These are phyloP conservation scores for Neodiprion lecontei DNA, from an alignment of 1,140 invertebrate species.

Conservation along the genomic window DNA sequence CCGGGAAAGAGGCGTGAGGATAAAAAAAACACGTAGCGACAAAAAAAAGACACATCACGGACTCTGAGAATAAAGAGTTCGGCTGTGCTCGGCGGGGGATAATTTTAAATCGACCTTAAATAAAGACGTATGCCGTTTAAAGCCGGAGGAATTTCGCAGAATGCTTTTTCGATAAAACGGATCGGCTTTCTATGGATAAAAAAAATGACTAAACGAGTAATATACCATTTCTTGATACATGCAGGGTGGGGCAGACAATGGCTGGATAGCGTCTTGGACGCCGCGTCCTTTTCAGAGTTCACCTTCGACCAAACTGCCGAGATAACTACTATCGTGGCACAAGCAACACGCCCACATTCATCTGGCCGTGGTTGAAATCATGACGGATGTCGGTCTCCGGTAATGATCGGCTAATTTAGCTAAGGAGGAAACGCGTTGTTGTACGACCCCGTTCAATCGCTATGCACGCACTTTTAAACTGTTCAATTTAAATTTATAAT, in stretches of 20 bases:
- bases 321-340: neutral
- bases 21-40: no score
- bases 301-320: neutral
- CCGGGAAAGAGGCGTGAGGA: no score
- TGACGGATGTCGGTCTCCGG: neutral
- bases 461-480: neutral
- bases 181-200: no score
- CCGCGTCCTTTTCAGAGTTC: slow-evolving; percentile 29
- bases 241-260: slow-evolving; percentile 44
- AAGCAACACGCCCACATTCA: no score
- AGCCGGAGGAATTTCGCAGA: neutral
- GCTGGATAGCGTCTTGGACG: slow-evolving; percentile 47
- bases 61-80: neutral
- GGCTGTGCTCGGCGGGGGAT: neutral
- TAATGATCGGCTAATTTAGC: slow-evolving; percentile 20
- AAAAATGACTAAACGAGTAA: slow-evolving; percentile 6
- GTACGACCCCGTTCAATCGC: slow-evolving; percentile 24
- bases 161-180: neutral
- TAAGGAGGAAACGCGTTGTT: slow-evolving; percentile 34
- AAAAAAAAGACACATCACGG: no score
- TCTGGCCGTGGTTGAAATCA: neutral
- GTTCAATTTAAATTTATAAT: no score
- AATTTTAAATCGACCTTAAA: neutral
- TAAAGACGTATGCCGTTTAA: neutral
- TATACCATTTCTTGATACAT: neutral